phyloP scores from a whole-genome alignment of 2,113 vertebrate genomes.

The Podiceps cristatus region DNA sequence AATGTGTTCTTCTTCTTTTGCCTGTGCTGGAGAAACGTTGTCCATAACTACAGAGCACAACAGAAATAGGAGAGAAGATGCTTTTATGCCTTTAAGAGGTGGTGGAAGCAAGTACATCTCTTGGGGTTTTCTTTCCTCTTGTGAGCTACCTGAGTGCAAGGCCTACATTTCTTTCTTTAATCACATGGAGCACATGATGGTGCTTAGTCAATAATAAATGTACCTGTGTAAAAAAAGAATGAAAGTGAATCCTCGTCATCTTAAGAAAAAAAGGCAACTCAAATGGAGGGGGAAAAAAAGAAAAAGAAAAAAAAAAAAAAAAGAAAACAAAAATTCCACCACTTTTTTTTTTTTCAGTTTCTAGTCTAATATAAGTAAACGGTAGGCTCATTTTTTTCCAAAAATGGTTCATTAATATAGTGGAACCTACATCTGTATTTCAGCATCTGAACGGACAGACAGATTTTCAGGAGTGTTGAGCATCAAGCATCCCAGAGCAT shows the following conservation, averaged over 20 bases:
- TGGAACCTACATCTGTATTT: not conserved
- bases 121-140: not conserved
- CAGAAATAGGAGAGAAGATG: not conserved
- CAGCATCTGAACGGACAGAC: not conserved
- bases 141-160: slow-evolving; percentile 8
- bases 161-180: slow-evolving; percentile 12
- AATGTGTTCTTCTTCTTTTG: not conserved
- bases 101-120: not conserved
- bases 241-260: not conserved
- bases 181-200: not conserved
- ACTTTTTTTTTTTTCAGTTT: not conserved
- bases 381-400: not conserved
- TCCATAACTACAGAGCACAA: not conserved
- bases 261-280: not conserved
- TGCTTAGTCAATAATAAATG: slow-evolving; percentile 56
- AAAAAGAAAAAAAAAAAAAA: not conserved
- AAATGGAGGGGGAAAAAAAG: not conserved
- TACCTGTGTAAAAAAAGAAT: not conserved
- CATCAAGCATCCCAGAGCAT: not conserved
- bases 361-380: not conserved
- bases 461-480: not conserved
- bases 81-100: not conserved
- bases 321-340: not conserved
- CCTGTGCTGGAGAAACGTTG: not conserved
- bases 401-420: not conserved